Evolutionary conservation across 2,888 invertebrate species (phyloP), one percentile per base, ranked within the genome.

Genomic region (Pyrochroa serraticornis): DNA sequence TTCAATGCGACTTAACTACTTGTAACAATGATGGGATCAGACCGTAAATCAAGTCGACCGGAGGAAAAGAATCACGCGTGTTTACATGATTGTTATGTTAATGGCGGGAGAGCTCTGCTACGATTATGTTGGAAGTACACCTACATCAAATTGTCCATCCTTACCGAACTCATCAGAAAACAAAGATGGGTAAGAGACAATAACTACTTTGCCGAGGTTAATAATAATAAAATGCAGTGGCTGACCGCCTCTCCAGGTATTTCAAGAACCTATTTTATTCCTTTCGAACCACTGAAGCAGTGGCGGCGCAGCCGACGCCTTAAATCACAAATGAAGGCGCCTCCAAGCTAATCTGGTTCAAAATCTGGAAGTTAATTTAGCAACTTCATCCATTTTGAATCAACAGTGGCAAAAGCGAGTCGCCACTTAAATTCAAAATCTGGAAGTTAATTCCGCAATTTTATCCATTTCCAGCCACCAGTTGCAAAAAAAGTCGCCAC

Each of bases 61-160:
- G 37, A 34, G 8, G 54, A 58, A 61, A 61, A 48, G 45, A 37
- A 38, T 54, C 47, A 48, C 48, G 51, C 58, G 45, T 62, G 62
- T 52, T 55, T 62, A 62, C 58, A 62, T 58, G 62, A 62, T 62
- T 62, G 58, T 62, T 58, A 58, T 62, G 62, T 58, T 58, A 62
- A 62, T 62, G 44, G 55, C 51, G 47, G 31, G 32, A 43, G 44
- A 50, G 37, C 44, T 43, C 39, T 31, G 41, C 35, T 53, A 39
- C 45, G 39, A 39, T 38, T 44, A 53, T 7, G 44, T 44, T 45
- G 33, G 36, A 45, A 53, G 32, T 45, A 53, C 53, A 53, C 53
- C 53, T 41, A 53, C 53, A 46, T 22, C 33, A 10, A 14, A 46
- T 53, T 14, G 12, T 53, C 46, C 35, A 45, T 52, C 45, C 43